Conservation (phyloP, 2,113 vertebrate species). For the Prionailurus viverrinus region DNA sequence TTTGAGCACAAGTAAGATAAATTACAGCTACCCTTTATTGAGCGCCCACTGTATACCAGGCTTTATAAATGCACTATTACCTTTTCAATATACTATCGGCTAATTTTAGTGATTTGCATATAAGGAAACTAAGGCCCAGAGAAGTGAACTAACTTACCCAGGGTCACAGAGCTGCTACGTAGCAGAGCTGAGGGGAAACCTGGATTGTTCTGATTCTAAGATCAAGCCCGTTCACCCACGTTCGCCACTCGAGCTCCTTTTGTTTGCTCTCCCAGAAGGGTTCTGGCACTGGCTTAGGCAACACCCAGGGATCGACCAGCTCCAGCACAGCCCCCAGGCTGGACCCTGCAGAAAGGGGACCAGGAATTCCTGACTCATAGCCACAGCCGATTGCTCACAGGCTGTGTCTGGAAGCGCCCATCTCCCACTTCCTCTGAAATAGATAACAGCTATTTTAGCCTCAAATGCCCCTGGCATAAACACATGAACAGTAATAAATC, state of each 20-base stretch:
- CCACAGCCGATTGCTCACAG: slow-evolving; percentile 59
- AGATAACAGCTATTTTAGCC: slow-evolving; percentile 56
- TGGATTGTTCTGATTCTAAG: neutral
- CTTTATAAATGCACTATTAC: neutral
- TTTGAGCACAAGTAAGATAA: neutral
- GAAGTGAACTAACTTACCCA: neutral
- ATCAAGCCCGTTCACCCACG: neutral
- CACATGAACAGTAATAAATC: slow-evolving; percentile 72
- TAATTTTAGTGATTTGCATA: neutral
- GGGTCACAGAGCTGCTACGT: neutral
- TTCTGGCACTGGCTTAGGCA: slow-evolving; percentile 67
- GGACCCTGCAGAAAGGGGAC: neutral
- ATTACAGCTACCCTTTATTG: neutral
- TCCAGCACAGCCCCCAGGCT: neutral
- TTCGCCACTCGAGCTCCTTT: slow-evolving; percentile 59
- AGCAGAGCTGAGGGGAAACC: neutral
- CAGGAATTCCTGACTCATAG: slow-evolving; percentile 63
- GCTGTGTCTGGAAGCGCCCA: slow-evolving; percentile 49
- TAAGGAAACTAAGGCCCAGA: slow-evolving; percentile 25
- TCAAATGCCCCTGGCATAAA: slow-evolving; percentile 23
- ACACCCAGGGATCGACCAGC: slow-evolving; percentile 68
- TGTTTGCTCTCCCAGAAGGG: slow-evolving; percentile 64
- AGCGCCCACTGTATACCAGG: neutral
- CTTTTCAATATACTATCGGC: neutral
- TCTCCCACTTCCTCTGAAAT: slow-evolving; percentile 77